These are phyloP conservation scores for Fratercula arctica DNA, from an alignment of 2,797 vertebrate genomes.

Conservation along the genomic window DNA sequence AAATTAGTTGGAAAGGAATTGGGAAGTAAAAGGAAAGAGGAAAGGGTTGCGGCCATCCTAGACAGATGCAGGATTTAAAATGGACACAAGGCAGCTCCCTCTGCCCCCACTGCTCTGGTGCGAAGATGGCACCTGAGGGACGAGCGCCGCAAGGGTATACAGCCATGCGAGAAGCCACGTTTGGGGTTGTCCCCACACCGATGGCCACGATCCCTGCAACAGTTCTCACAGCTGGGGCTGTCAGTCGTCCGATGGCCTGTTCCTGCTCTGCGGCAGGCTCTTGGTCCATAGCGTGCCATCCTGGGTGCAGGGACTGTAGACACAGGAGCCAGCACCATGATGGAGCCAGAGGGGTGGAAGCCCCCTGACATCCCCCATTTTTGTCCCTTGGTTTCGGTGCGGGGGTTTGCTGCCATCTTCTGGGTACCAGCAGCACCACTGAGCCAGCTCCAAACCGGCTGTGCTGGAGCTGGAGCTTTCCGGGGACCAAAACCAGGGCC, in stretches of 20 bases:
- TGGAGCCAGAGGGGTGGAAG: background rate
- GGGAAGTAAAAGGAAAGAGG: background rate
- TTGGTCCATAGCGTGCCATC: background rate
- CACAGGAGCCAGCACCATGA: background rate
- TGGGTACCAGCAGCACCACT: constrained; percentile 50
- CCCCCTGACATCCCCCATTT: rapidly evolving
- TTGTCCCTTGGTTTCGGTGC: background rate
- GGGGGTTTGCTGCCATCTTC: constrained; percentile 64
- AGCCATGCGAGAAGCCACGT: background rate
- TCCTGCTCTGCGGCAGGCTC: background rate
- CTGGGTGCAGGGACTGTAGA: background rate
- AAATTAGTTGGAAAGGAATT: background rate
- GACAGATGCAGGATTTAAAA: background rate
- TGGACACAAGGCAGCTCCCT: background rate
- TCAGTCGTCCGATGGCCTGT: rapidly evolving
- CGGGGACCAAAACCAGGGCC: background rate
- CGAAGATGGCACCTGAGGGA: background rate
- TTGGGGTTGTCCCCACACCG: background rate
- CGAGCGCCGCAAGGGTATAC: rapidly evolving
- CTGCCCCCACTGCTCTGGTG: rapidly evolving
- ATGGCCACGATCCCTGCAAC: background rate
- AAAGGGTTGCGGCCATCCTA: rapidly evolving
- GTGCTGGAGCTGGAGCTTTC: background rate
- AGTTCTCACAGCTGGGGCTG: rapidly evolving
- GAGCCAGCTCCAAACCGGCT: background rate